Conservation (phyloP, 2,113 vertebrate genomes). For the Mastomys natalensis region DNA sequence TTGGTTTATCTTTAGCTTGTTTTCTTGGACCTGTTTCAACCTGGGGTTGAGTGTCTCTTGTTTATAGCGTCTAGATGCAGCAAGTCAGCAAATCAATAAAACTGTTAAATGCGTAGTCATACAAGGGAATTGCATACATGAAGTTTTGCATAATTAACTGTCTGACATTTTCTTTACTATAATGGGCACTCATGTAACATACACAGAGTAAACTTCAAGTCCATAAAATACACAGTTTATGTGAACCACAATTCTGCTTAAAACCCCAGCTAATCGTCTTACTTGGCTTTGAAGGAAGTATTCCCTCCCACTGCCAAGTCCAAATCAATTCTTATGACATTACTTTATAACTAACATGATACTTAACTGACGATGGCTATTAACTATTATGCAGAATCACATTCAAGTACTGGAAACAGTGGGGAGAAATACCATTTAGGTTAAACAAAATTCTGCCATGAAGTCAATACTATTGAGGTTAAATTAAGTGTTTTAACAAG, state of each 20-base stretch:
- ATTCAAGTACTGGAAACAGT: conserved; percentile 89
- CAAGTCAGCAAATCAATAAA: conserved; percentile 88
- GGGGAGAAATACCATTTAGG: conserved; percentile 91
- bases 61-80: conserved; percentile 86
- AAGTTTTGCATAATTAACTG: conserved; percentile 90
- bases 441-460: conserved; percentile 90
- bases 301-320: conserved; percentile 84
- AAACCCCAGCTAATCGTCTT: conserved; percentile 83
- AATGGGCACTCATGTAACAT: conserved; percentile 81
- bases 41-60: conserved; percentile 82
- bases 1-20: conserved; percentile 87
- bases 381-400: conserved; percentile 90
- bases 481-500: conserved; percentile 90
- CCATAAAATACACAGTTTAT: conserved; percentile 86
- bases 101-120: conserved; percentile 89
- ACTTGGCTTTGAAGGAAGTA: conserved; percentile 79
- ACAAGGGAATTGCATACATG: conserved; percentile 87
- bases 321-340: conserved; percentile 98
- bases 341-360: conserved; percentile 93
- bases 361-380: conserved; percentile 93
- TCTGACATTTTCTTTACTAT: conserved; percentile 84
- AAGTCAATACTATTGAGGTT: conserved; percentile 90
- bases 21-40: conserved; percentile 85
- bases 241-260: conserved; percentile 78
- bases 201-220: conserved; percentile 80